Conservation (phyloP, 2,113 vertebrate genomes). For the Aplodontia rufa region DNA sequence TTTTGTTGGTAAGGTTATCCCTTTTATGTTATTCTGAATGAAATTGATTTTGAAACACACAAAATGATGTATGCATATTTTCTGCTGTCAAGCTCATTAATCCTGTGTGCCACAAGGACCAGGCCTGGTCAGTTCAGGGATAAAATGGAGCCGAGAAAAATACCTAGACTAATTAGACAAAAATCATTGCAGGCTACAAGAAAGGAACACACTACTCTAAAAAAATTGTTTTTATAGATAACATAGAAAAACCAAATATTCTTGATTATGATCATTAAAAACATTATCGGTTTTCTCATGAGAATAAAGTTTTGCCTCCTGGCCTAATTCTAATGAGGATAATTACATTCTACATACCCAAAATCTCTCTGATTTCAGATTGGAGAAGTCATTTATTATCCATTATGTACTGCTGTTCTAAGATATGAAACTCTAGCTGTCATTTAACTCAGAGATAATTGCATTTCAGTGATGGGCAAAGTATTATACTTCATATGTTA, state of each 20-base stretch:
- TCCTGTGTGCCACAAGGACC: neutral
- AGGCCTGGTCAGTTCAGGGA: neutral
- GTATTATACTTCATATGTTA: neutral
- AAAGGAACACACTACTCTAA: neutral
- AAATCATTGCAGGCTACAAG: neutral
- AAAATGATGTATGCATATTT: neutral
- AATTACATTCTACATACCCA: slow-evolving; percentile 39
- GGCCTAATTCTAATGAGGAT: slow-evolving; percentile 8
- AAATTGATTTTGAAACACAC: neutral
- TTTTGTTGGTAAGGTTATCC: neutral
- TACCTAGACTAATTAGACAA: neutral
- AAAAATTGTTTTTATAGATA: neutral
- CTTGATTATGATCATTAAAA: slow-evolving; percentile 32
- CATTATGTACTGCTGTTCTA: neutral
- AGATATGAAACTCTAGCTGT: neutral
- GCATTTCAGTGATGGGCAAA: slow-evolving; percentile 34
- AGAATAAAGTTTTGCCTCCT: slow-evolving; percentile 16
- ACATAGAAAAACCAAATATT: neutral
- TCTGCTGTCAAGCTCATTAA: neutral
- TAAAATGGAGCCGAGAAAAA: slow-evolving; percentile 1
- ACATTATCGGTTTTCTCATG: neutral
- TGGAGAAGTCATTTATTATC: slow-evolving; percentile 9
- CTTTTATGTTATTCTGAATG: neutral
- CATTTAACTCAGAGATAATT: neutral
- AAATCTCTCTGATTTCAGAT: slow-evolving; percentile 8